Percentiles rank a stretch among this genome's conserved stretches.
Evolutionary conservation across 2,888 invertebrate species (phyloP).

Genomic region (Hetaerina titia): DNA sequence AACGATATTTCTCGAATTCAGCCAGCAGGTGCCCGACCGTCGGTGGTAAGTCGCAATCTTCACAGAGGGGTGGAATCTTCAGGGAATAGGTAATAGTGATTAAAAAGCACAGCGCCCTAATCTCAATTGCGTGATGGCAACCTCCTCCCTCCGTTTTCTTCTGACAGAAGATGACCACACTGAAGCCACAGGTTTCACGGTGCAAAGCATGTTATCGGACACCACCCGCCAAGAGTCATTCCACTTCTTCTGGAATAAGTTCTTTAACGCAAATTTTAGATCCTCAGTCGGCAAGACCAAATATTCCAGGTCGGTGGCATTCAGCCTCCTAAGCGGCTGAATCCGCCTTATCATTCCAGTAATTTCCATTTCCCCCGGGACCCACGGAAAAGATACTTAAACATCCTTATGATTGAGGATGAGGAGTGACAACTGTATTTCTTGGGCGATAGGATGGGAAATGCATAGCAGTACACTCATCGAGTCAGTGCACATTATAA

Average conservation of each 20-base stretch:
- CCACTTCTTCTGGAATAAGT: too few relatives aligned
- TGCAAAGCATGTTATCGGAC: too few relatives aligned
- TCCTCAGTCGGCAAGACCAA: too few relatives aligned
- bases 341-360: too few relatives aligned
- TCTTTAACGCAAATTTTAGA: too few relatives aligned
- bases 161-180: background rate
- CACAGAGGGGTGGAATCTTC: background rate
- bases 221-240: too few relatives aligned
- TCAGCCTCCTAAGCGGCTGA: too few relatives aligned
- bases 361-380: too few relatives aligned
- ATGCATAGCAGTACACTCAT: background rate
- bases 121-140: background rate
- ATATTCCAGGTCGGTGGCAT: too few relatives aligned
- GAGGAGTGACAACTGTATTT: too few relatives aligned
- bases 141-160: background rate
- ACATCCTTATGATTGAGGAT: too few relatives aligned
- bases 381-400: too few relatives aligned
- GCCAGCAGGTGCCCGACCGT: background rate
- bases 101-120: background rate
- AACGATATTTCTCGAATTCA: background rate
- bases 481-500: background rate
- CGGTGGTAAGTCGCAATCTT: background rate
- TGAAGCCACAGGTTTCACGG: background rate
- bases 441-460: background rate
- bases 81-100: background rate